Base-by-base conservation (phyloP, 2,888 invertebrate genomes). In the Lochmaea crataegi region DNA sequence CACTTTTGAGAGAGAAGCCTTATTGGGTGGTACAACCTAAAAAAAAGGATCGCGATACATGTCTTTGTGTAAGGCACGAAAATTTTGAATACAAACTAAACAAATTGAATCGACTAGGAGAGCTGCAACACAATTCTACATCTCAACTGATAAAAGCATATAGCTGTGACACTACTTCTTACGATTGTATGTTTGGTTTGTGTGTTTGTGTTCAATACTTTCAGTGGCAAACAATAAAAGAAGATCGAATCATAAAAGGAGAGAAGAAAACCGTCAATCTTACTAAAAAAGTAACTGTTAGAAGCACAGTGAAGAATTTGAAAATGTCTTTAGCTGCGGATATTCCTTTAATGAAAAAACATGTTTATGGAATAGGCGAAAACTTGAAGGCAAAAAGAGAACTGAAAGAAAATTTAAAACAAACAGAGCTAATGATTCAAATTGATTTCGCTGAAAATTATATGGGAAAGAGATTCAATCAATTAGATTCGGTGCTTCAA, bases 1-100 rank as follows among this genome's bases (percentile, higher is more conserved):
- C 78, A 18, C 56, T 80, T 22, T 26, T 75, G 61, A 78, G 75
- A 76, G 73, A 68, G 60, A 78, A 77, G 66, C 77, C 79, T 65
- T 78, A 75, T 77, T 80, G 80, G 77, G 76, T 80, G 32, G 75
- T 79, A 42, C 26, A 69, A 11, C 78, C 79, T 57, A 79, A 68
- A 76, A 32, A 18, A 74, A 76, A 73, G 53, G 78, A 80, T 63
- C 64, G 78, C 42, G 78, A 80, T 68, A 78, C 79, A 64, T 76
- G 68, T 77, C 72, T 75, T 58, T 79, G 69, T 78, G 78, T 76
- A 12, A 65, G 26, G 32, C 70, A 75, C 45, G 74, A 69, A 74
- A 65, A 73, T 66, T 73, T 73, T 60, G 61, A 65, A 26, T n/a
- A 41, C 11, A 69, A 22, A 16, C 10, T 64, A 12, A 71, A 32